Base-by-base conservation (phyloP, 1,140 invertebrate species). In the Bombus breviceps region DNA sequence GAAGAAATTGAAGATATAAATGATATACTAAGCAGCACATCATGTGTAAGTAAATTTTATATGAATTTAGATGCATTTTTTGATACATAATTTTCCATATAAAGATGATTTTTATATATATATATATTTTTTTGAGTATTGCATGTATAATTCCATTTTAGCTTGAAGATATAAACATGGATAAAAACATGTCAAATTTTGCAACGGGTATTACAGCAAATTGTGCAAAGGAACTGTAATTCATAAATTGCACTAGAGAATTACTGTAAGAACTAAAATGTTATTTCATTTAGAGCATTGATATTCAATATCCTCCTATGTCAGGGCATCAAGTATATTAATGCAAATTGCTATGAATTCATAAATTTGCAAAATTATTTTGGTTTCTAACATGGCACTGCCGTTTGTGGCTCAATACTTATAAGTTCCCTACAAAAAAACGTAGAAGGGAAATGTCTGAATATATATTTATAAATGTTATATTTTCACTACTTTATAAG, bases 331-430 rank as follows among this genome's bases (percentile, higher is more conserved):
- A 75, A 77, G 68, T 62, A 89, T 83, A 85, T 85, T 81, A 81
- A 77, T 62, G 66, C 69, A 72, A 64, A 86, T 59, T 88, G 74
- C 62, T 59, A 37, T 85, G 66, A 53, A 82, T 84, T 90, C 59
- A 73, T 84, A 64, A 90, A 88, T 74, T 82, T 75, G 57, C 83
- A 81, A 78, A 82, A 75, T 78, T 85, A 82, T 83, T 59, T 87
- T 83, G 85, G 62, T 89, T 91, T 90, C 86, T 89, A 88, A 93
- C 85, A 91, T 89, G 90, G 93, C 93, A 94, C 93, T 95, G 94
- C 93, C 93, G 92, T 90, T 91, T 90, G 87, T 94, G 93, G 93
- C 93, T 94, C 93, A 94, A 95, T 94, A 94, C 89, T 93, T 93
- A 92, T 92, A 92, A 93, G 87, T 88, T 86, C 86, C 90, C 82